Percentiles rank a stretch among this genome's conserved stretches.
These are phyloP conservation scores for Caenorhabditis plicata DNA, from an alignment of 2,888 invertebrate species.

Conservation along the genomic window DNA sequence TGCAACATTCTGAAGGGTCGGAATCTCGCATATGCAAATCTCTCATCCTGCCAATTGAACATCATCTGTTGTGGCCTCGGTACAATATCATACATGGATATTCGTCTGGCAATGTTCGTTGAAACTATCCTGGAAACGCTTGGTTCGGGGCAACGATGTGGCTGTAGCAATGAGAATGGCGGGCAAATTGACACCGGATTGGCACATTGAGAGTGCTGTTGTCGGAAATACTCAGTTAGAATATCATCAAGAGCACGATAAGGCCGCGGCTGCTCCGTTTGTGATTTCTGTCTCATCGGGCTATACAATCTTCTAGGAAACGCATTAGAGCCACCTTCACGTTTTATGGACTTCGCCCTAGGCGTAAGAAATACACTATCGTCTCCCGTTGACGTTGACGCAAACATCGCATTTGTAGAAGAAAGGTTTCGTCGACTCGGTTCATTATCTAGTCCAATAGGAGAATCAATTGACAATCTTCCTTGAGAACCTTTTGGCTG, in stretches of 20 bases:
- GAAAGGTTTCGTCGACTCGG: no score
- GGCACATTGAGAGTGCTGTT: slow-evolving; percentile 95
- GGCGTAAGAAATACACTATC: no score
- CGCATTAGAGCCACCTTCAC: no score
- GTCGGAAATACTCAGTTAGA: slow-evolving; percentile 69
- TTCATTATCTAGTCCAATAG: no score
- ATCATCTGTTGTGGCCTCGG: slow-evolving; percentile 2
- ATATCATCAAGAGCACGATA: slow-evolving; percentile 1
- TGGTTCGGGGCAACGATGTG: slow-evolving; percentile 93
- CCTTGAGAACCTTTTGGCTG: no score
- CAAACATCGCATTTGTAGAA: no score
- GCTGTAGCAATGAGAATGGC: slow-evolving; percentile 87
- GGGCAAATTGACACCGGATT: slow-evolving; percentile 97
- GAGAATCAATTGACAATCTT: no score
- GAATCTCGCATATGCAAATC: slow-evolving; percentile 77
- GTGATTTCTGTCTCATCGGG: slow-evolving; percentile 1
- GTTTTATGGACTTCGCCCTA: neutral
- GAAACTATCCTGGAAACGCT: slow-evolving; percentile 67
- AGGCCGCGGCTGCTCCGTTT: neutral
- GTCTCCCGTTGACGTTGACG: no score
- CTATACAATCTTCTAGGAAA: neutral
- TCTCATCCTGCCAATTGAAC: slow-evolving; percentile 74
- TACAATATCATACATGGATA: slow-evolving; percentile 5
- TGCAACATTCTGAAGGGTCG: slow-evolving; percentile 76
- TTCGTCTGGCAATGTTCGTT: slow-evolving; percentile 37